A percentile compares a stretch with the other conserved stretches of the same genome.
Evolutionary conservation across 2,888 invertebrate species (phyloP).

Genomic region (Drosophila mettleri): DNA sequence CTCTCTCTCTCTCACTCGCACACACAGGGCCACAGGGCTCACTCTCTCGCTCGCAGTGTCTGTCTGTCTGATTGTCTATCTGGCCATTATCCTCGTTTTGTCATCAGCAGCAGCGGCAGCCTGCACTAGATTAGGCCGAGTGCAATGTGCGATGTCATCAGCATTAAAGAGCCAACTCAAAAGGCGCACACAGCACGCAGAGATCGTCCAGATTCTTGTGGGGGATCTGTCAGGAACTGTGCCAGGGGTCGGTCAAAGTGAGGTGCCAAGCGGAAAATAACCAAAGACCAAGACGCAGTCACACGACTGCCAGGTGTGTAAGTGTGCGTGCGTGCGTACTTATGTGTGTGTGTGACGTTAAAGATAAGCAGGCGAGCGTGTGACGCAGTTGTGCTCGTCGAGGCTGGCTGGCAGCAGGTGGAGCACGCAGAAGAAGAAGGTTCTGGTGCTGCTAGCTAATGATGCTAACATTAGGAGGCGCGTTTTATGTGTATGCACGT

Average conservation of each 20-base stretch:
- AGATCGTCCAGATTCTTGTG: conserved; percentile 47
- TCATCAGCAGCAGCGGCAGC: conserved; percentile 59
- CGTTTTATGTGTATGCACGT: conserved; percentile 76
- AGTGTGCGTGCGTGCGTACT: conserved; percentile 27
- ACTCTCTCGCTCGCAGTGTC: not conserved
- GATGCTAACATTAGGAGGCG: conserved; percentile 71
- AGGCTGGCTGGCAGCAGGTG: conserved; percentile 36
- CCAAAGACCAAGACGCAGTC: conserved; percentile 10
- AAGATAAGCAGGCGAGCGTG: conserved; percentile 26
- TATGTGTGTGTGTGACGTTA: conserved; percentile 19
- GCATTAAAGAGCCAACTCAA: conserved; percentile 49
- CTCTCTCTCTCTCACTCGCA: not conserved
- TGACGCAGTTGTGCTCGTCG: conserved; percentile 9
- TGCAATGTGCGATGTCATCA: conserved; percentile 72
- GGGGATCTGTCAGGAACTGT: conserved; percentile 3
- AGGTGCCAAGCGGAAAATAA: conserved; percentile 40
- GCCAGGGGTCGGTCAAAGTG: conserved; percentile 3
- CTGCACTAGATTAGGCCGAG: conserved; percentile 58
- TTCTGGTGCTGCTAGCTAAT: conserved; percentile 61
- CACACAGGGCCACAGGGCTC: not conserved
- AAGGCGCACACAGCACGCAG: conserved; percentile 3
- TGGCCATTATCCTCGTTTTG: conserved; percentile 56
- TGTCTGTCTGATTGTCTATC: conserved; percentile 7
- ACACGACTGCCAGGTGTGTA: conserved; percentile 31
- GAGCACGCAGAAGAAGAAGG: conserved; percentile 19